These are phyloP conservation scores for Daubentonia madagascariensis DNA, from an alignment of 2,113 vertebrate species.

Conservation along the genomic window DNA sequence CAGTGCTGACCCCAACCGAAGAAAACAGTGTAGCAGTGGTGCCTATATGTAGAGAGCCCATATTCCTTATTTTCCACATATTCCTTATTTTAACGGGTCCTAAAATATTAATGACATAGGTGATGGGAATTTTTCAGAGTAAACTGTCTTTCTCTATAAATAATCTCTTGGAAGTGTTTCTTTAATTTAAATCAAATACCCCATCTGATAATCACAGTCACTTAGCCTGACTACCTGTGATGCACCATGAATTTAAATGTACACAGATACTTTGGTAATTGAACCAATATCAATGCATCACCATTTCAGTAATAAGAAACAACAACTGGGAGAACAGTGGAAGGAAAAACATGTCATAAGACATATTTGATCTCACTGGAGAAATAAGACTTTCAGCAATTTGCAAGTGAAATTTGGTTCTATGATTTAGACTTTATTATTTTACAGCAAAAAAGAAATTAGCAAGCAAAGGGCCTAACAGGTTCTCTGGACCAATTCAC, in stretches of 20 bases:
- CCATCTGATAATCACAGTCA: conserved; percentile 42
- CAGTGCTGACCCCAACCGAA: background rate
- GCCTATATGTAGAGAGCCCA: background rate
- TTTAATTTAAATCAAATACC: conserved; percentile 62
- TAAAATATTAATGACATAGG: conserved; percentile 48
- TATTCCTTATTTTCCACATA: background rate
- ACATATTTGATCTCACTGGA: conserved; percentile 67
- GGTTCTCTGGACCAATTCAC: conserved; percentile 23
- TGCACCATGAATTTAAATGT: conserved; percentile 52
- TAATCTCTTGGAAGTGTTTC: conserved; percentile 55
- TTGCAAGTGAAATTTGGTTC: conserved; percentile 71
- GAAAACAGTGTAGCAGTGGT: background rate
- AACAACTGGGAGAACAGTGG: conserved; percentile 60
- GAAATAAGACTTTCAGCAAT: conserved; percentile 68
- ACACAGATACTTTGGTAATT: conserved; percentile 55
- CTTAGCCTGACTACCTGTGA: conserved; percentile 47
- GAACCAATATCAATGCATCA: conserved; percentile 57
- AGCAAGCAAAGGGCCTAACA: conserved; percentile 46
- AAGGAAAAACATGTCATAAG: conserved; percentile 67
- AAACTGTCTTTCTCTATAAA: conserved; percentile 48
- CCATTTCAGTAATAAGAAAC: conserved; percentile 61
- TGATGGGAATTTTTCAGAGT: conserved; percentile 46
- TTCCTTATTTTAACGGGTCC: conserved; percentile 34
- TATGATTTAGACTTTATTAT: conserved; percentile 65
- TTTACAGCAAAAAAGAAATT: conserved; percentile 62